phyloP scores from a whole-genome alignment of 2,113 vertebrate genomes.

The Solenodon paradoxus region DNA sequence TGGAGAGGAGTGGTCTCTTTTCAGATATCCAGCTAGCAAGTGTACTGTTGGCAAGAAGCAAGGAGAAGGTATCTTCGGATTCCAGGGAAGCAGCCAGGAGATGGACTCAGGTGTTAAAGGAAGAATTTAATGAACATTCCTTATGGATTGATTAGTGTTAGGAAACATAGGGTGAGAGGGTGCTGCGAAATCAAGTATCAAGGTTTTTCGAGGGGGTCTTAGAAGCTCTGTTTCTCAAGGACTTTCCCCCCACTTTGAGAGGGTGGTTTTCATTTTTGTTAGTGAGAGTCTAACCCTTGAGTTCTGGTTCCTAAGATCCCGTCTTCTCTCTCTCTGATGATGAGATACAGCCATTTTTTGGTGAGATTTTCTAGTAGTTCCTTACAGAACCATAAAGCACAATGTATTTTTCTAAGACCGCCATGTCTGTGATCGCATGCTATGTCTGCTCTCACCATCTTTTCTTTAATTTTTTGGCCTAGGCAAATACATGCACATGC shows the following conservation, averaged over 20 bases:
- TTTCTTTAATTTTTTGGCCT: not conserved
- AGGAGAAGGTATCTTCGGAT: not conserved
- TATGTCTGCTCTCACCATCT: not conserved
- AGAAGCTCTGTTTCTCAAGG: not conserved
- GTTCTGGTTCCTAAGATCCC: conserved; percentile 25
- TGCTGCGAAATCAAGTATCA: not conserved
- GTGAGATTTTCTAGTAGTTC: conserved; percentile 11
- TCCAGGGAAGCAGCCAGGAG: not conserved
- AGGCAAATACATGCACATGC: not conserved
- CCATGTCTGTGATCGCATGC: not conserved
- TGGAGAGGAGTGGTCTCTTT: not conserved
- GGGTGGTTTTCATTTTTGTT: conserved; percentile 32
- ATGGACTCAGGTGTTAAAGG: not conserved
- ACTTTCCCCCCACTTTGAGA: not conserved
- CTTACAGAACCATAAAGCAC: not conserved
- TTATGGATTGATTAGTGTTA: not conserved
- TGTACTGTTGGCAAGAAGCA: not conserved
- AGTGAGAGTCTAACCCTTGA: not conserved
- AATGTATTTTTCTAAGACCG: not conserved
- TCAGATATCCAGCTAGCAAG: not conserved
- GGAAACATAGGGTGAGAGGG: not conserved
- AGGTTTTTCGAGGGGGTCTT: not conserved
- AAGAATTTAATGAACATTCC: not conserved
- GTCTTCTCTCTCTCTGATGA: not conserved
- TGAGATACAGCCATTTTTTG: not conserved